Evolutionary conservation across 2,113 vertebrate species (phyloP).

Genomic region (Podiceps cristatus): DNA sequence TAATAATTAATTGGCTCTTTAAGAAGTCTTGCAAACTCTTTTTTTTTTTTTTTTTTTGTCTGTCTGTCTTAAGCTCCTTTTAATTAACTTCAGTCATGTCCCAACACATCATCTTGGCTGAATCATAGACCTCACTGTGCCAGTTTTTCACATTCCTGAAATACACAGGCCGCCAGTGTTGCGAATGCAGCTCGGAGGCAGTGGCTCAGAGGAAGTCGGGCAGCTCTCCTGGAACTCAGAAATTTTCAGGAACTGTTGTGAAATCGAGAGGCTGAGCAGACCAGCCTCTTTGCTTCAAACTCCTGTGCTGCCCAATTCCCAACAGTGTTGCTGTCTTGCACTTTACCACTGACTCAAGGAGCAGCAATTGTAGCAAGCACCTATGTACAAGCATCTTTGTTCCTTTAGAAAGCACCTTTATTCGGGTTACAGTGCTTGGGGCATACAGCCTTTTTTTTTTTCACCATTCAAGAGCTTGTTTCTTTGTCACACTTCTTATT

Average conservation of each 20-base stretch:
- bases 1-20: conserved; percentile 70
- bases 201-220: conserved; percentile 28
- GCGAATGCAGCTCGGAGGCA: conserved; percentile 47
- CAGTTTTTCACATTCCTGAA: conserved; percentile 76
- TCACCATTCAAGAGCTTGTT: conserved; percentile 2
- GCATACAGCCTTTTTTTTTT: background rate
- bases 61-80: conserved; percentile 68
- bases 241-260: conserved; percentile 70
- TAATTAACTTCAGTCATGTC: conserved; percentile 74
- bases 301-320: background rate
- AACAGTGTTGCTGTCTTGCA: background rate
- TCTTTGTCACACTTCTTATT: conserved; percentile 56
- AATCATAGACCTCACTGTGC: conserved; percentile 49
- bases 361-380: conserved; percentile 1
- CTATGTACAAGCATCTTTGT: conserved; percentile 45
- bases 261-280: conserved; percentile 12
- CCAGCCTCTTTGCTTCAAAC: background rate
- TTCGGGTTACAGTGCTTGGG: conserved; percentile 32
- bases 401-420: conserved; percentile 27
- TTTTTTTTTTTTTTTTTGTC: conserved; percentile 10
- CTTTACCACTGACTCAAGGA: background rate
- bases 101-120: conserved; percentile 73
- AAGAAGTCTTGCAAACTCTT: conserved; percentile 57
- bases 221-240: conserved; percentile 58
- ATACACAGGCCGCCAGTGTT: conserved; percentile 65